These are phyloP conservation scores for Portunus trituberculatus DNA, from an alignment of 1,140 invertebrate genomes.

Conservation along the genomic window DNA sequence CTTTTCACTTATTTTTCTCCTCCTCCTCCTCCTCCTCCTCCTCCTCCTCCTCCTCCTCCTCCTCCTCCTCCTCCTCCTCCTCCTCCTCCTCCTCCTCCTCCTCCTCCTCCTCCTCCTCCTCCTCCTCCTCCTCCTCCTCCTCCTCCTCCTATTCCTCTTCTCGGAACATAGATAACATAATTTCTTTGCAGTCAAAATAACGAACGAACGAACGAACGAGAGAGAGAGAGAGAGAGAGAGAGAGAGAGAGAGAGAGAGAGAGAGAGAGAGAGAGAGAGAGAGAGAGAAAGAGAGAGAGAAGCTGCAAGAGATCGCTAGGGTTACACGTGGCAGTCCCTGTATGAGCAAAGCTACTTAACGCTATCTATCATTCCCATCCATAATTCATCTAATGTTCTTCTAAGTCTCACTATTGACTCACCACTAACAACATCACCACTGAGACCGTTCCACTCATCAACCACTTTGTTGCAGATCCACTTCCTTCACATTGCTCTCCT, in stretches of 20 bases:
- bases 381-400: no score
- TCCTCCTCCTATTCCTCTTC: neutral
- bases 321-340: no score
- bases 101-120: neutral
- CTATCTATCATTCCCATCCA: no score
- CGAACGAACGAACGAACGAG: neutral
- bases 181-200: neutral
- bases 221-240: constrained; percentile 78
- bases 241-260: constrained; percentile 65
- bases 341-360: no score
- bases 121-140: neutral
- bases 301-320: neutral
- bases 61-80: neutral
- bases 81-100: neutral
- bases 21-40: neutral
- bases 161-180: neutral
- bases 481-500: no score
- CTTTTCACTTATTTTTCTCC: neutral
- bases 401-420: no score
- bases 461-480: no score
- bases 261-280: constrained; percentile 69
- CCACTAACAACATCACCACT: no score
- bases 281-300: constrained; percentile 18
- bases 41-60: neutral
- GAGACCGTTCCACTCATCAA: no score